A percentile compares a stretch with the other conserved stretches of the same genome.
These are phyloP conservation scores for Lethenteron reissneri DNA, from an alignment of 2,113 vertebrate species.

Conservation along the genomic window DNA sequence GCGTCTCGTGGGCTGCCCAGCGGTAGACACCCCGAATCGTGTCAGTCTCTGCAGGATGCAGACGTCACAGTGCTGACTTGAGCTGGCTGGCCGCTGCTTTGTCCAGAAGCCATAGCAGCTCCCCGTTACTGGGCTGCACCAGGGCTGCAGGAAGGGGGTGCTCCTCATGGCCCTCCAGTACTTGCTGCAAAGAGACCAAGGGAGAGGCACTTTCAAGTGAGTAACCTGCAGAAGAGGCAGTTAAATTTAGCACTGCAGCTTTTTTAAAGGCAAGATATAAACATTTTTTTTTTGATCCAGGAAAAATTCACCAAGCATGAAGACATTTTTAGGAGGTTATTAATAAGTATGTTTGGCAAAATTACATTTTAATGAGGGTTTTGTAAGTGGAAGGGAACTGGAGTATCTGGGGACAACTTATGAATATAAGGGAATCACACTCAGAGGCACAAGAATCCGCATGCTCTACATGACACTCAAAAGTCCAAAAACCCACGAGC, in stretches of 20 bases:
- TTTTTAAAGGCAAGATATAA: background rate
- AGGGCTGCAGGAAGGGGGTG: conserved; percentile 36
- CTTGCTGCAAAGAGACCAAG: conserved; percentile 23
- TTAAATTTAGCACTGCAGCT: too few relatives aligned
- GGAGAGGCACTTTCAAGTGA: fast-evolving
- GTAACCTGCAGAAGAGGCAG: too few relatives aligned
- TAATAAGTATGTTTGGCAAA: background rate
- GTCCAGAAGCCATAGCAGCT: conserved; percentile 62
- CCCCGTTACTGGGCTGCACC: conserved; percentile 32
- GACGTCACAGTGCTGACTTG: too few relatives aligned
- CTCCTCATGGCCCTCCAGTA: conserved; percentile 39
- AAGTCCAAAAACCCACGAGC: too few relatives aligned
- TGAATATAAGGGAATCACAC: too few relatives aligned
- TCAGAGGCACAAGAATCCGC: too few relatives aligned
- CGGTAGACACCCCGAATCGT: too few relatives aligned
- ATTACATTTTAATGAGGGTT: background rate
- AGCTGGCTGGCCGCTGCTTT: conserved; percentile 44
- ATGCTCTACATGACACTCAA: too few relatives aligned
- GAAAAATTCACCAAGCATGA: background rate
- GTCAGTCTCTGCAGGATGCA: too few relatives aligned
- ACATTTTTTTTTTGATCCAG: background rate
- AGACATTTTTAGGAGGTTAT: background rate
- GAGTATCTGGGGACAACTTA: too few relatives aligned
- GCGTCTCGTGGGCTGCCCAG: too few relatives aligned
- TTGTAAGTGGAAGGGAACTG: too few relatives aligned